These are phyloP conservation scores for Globia sparganii DNA, from an alignment of 2,888 invertebrate species.

Conservation along the genomic window DNA sequence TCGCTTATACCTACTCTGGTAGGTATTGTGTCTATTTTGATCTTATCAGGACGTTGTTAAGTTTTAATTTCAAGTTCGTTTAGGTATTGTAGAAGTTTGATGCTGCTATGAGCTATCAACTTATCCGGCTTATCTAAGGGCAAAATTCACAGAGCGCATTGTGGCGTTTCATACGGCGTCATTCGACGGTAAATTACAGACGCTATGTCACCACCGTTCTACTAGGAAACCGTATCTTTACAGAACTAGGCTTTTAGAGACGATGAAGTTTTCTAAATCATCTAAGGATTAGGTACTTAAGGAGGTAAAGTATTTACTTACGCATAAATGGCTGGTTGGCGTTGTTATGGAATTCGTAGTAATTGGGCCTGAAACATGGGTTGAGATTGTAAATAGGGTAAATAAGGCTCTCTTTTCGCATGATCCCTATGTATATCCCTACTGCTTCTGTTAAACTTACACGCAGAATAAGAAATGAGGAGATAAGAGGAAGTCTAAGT, in stretches of 20 bases:
- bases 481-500: too few species aligned
- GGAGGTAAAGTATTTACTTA: slow-evolving; percentile 67
- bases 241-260: not conserved
- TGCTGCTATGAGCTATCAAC: not conserved
- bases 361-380: slow-evolving; percentile 77
- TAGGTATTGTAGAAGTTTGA: not conserved
- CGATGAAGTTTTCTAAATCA: not conserved
- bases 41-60: slow-evolving; percentile 38
- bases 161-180: not conserved
- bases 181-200: too few species aligned
- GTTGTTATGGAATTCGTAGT: slow-evolving; percentile 75
- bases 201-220: too few species aligned
- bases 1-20: slow-evolving; percentile 53
- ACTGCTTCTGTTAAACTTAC: too few species aligned
- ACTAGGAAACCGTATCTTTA: not conserved
- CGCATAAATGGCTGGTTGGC: slow-evolving; percentile 75
- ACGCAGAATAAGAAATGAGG: too few species aligned
- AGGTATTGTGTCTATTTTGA: slow-evolving; percentile 54
- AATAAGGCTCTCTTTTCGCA: not conserved
- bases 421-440: too few species aligned
- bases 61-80: slow-evolving; percentile 35
- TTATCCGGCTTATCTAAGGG: not conserved
- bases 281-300: not conserved
- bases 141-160: not conserved
- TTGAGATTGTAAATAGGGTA: not conserved